phyloP scores from a whole-genome alignment of 2,113 vertebrate species.

The Saccopteryx bilineata region DNA sequence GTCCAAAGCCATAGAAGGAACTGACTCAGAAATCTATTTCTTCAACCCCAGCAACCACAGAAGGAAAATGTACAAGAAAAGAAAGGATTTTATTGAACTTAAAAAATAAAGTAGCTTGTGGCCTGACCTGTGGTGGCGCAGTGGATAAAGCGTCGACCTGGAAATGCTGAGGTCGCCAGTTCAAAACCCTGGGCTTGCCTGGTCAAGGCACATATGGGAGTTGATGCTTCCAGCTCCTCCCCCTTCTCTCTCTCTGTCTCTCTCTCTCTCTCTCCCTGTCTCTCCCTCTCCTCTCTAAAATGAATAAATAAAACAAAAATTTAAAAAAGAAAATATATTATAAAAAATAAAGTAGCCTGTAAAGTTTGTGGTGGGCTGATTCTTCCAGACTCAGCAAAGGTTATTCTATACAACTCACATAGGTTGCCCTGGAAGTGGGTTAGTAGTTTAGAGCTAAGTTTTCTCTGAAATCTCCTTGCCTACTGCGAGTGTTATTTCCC shows the following conservation, averaged over 20 bases:
- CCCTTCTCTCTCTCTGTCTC: too few relatives aligned
- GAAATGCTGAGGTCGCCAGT: too few relatives aligned
- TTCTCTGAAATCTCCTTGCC: conserved; percentile 22
- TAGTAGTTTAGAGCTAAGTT: conserved; percentile 37
- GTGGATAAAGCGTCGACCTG: too few relatives aligned
- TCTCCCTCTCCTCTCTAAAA: too few relatives aligned
- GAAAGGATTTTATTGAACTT: not conserved
- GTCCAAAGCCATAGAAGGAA: not conserved
- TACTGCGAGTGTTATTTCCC: conserved; percentile 48
- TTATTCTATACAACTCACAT: not conserved
- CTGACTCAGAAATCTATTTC: not conserved
- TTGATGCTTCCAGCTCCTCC: too few relatives aligned
- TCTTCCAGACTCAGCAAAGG: conserved; percentile 5
- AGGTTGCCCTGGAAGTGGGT: not conserved
- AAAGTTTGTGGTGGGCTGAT: not conserved
- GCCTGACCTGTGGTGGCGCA: too few relatives aligned
- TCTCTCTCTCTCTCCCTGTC: too few relatives aligned
- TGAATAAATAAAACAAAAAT: too few relatives aligned
- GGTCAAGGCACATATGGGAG: too few relatives aligned
- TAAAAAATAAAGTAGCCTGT: not conserved
- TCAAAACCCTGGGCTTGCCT: too few relatives aligned
- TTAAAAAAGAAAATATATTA: not conserved
- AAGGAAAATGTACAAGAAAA: not conserved
- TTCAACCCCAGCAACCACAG: not conserved
- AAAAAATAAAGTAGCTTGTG: not conserved